Percentiles rank a stretch among this genome's conserved stretches.
These are phyloP conservation scores for Cephus pygmeus DNA, from an alignment of 2,888 invertebrate genomes.

Conservation along the genomic window DNA sequence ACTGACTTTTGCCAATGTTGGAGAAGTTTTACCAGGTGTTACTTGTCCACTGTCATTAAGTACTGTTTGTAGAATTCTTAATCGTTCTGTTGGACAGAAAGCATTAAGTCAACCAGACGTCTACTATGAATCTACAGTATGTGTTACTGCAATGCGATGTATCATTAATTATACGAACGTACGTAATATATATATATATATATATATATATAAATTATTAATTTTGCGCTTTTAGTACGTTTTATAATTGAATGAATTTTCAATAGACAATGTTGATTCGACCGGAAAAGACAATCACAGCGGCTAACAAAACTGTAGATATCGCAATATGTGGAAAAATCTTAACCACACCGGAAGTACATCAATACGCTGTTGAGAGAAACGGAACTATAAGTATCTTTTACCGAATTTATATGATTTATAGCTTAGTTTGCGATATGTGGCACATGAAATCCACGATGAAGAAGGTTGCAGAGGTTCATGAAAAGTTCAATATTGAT, in stretches of 20 bases:
- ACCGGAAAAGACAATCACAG: conserved; percentile 65
- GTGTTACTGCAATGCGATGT: conserved; percentile 25
- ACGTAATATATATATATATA: conserved; percentile 23
- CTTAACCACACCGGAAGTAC: conserved; percentile 70
- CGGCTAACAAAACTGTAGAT: conserved; percentile 69
- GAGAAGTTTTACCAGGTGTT: conserved; percentile 78
- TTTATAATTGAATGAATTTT: background rate
- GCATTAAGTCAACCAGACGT: background rate
- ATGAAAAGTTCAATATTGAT: conserved; percentile 59
- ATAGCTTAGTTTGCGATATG: conserved; percentile 49
- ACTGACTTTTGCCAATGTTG: conserved; percentile 79
- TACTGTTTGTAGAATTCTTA: conserved; percentile 51
- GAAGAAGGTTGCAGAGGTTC: conserved; percentile 54
- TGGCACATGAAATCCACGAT: conserved; percentile 55
- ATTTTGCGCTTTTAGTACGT: background rate
- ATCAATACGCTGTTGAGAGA: conserved; percentile 67
- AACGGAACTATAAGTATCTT: conserved; percentile 57
- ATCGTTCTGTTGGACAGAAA: conserved; percentile 26
- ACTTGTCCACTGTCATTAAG: conserved; percentile 70
- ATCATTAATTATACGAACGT: conserved; percentile 41
- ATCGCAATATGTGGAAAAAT: conserved; percentile 73
- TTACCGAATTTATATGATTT: conserved; percentile 40
- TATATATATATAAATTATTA: background rate
- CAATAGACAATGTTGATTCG: conserved; percentile 66
- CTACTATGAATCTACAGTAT: conserved; percentile 18